These are phyloP conservation scores for Cynaeus angustus DNA, from an alignment of 2,888 invertebrate species.

Conservation along the genomic window DNA sequence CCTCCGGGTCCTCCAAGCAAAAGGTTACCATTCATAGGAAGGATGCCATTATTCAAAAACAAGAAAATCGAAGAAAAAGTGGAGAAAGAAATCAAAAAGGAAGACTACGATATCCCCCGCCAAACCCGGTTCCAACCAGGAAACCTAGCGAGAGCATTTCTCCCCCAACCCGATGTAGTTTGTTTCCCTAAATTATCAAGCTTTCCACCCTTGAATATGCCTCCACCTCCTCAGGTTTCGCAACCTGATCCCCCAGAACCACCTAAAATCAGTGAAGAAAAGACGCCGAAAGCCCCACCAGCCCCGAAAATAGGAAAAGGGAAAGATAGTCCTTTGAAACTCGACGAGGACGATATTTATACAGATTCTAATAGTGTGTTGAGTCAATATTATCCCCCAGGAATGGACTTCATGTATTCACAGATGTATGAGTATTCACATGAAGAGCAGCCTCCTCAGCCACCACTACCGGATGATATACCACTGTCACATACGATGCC, in stretches of 20 bases:
- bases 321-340: slow-evolving; percentile 50
- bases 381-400: slow-evolving; percentile 62
- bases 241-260: slow-evolving; percentile 64
- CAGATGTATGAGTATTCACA: slow-evolving; percentile 65
- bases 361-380: slow-evolving; percentile 58
- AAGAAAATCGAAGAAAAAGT: slow-evolving; percentile 71
- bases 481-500: slow-evolving; percentile 67
- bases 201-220: slow-evolving; percentile 62
- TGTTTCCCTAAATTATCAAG: slow-evolving; percentile 69
- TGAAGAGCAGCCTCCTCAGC: slow-evolving; percentile 44
- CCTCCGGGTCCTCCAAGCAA: slow-evolving; percentile 74
- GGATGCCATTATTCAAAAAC: slow-evolving; percentile 86
- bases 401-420: slow-evolving; percentile 65
- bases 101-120: slow-evolving; percentile 69
- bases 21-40: slow-evolving; percentile 89
- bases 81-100: slow-evolving; percentile 75
- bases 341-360: slow-evolving; percentile 68
- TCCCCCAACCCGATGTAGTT: slow-evolving; percentile 70
- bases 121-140: slow-evolving; percentile 69
- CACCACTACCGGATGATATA: slow-evolving; percentile 56
- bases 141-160: slow-evolving; percentile 68
- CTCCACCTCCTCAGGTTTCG: slow-evolving; percentile 59
- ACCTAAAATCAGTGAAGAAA: slow-evolving; percentile 60
- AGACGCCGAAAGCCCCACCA: slow-evolving; percentile 55
- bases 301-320: slow-evolving; percentile 53